Conservation (phyloP, 2,888 invertebrate genomes). For the Dendrolimus pini region DNA sequence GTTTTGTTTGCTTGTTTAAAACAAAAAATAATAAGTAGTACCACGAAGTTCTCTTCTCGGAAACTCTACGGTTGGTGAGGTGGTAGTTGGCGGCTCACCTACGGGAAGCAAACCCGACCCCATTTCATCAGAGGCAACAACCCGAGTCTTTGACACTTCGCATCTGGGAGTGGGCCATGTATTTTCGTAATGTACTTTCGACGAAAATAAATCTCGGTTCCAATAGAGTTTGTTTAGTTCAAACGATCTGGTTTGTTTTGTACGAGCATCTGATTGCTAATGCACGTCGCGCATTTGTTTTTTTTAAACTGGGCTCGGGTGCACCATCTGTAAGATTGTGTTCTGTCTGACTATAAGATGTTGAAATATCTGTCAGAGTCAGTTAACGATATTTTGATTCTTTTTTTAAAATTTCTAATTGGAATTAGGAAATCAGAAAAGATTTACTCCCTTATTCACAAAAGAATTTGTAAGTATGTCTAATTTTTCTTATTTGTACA, state of each 20-base stretch:
- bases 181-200: constrained; percentile 42
- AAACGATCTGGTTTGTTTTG: background rate
- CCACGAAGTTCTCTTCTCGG: background rate
- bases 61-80: constrained; percentile 8
- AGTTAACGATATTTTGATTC: too few relatives aligned
- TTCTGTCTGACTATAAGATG: too few relatives aligned
- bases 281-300: background rate
- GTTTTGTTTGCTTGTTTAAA: too few relatives aligned
- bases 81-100: constrained; percentile 24
- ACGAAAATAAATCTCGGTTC: constrained; percentile 49
- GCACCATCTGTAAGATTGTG: too few relatives aligned
- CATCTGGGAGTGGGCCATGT: constrained; percentile 46
- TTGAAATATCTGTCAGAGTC: too few relatives aligned
- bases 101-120: constrained; percentile 39
- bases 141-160: constrained; percentile 54
- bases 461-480: too few relatives aligned
- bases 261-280: background rate
- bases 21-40: too few relatives aligned
- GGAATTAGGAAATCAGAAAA: too few relatives aligned
- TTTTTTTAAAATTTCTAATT: too few relatives aligned
- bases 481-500: too few relatives aligned
- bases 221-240: constrained; percentile 38
- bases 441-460: too few relatives aligned
- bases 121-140: constrained; percentile 51
- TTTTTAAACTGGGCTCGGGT: too few relatives aligned